A percentile compares a stretch with the other conserved stretches of the same genome.
Evolutionary conservation across 2,113 vertebrate genomes (phyloP).

Genomic region (Lipophrys pholis): DNA sequence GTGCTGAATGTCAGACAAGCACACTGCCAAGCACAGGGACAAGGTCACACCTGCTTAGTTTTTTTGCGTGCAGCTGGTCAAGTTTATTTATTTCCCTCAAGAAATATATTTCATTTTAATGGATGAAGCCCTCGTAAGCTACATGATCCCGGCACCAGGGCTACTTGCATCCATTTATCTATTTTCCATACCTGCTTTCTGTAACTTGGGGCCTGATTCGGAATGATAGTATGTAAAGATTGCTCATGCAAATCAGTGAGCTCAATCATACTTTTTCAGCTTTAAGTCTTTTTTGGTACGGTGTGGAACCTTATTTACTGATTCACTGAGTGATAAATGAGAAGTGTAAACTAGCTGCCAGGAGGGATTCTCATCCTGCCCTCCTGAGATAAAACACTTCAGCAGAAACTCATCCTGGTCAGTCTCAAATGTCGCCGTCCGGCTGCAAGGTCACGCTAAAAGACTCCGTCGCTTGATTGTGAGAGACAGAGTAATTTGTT

Average conservation of each 20-base stretch:
- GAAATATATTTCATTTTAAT: constrained; percentile 19
- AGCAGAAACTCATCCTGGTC: constrained; percentile 4
- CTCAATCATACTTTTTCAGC: background rate
- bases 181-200: too few relatives aligned
- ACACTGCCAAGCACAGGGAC: background rate
- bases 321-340: constrained; percentile 18
- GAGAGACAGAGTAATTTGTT: constrained; percentile 59
- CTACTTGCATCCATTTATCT: too few relatives aligned
- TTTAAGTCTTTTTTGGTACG: background rate
- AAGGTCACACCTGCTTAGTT: constrained; percentile 1
- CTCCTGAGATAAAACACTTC: constrained; percentile 7
- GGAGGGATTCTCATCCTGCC: background rate
- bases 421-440: constrained; percentile 20
- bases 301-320: constrained; percentile 4
- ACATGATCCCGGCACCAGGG: background rate
- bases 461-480: constrained; percentile 39
- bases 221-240: too few relatives aligned
- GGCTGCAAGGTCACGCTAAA: constrained; percentile 47
- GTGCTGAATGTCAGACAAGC: constrained; percentile 12
- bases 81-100: background rate
- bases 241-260: too few relatives aligned
- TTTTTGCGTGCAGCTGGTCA: background rate
- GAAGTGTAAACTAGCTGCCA: constrained; percentile 14
- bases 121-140: background rate
- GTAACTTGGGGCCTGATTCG: too few relatives aligned